Percentiles rank a stretch among this genome's conserved stretches.
These are phyloP conservation scores for Dicrostonyx torquatus DNA, from an alignment of 2,797 vertebrate species.

Conservation along the genomic window DNA sequence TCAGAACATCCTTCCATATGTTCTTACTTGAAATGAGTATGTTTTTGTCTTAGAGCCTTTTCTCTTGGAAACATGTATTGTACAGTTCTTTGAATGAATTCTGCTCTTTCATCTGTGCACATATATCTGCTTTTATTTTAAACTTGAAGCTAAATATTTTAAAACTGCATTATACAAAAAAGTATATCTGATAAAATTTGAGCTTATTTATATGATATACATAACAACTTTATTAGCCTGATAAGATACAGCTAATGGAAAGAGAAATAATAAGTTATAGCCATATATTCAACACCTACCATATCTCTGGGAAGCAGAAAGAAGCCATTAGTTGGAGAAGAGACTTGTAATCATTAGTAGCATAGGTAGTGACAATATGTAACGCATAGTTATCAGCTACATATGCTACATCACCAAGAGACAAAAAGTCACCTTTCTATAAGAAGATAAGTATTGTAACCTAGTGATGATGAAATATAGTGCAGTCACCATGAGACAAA, in stretches of 20 bases:
- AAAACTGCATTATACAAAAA: conserved; percentile 72
- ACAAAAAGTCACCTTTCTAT: conserved; percentile 67
- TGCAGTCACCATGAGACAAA: conserved; percentile 29
- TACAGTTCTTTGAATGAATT: conserved; percentile 22
- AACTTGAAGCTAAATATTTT: conserved; percentile 68
- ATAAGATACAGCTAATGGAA: conserved; percentile 68
- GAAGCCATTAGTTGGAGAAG: conserved; percentile 78
- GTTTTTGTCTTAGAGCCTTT: conserved; percentile 21
- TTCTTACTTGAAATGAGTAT: conserved; percentile 48
- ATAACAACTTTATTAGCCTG: conserved; percentile 74
- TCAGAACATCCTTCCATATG: conserved; percentile 44
- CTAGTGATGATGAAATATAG: conserved; percentile 19
- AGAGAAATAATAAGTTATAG: conserved; percentile 78
- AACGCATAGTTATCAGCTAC: conserved; percentile 75
- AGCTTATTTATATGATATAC: conserved; percentile 78
- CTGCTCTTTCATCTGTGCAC: conserved; percentile 19
- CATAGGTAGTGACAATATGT: conserved; percentile 75
- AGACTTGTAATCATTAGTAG: conserved; percentile 75
- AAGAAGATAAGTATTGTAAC: conserved; percentile 67
- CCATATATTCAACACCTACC: conserved; percentile 76
- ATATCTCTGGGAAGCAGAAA: conserved; percentile 77
- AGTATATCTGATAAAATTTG: conserved; percentile 74
- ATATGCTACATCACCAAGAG: conserved; percentile 76
- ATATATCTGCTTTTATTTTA: conserved; percentile 64
- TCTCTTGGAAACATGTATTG: neutral